Percentiles rank a stretch among this genome's conserved stretches.
Evolutionary conservation across 1,140 invertebrate genomes (phyloP).

Genomic region (Calephelis nemesis): DNA sequence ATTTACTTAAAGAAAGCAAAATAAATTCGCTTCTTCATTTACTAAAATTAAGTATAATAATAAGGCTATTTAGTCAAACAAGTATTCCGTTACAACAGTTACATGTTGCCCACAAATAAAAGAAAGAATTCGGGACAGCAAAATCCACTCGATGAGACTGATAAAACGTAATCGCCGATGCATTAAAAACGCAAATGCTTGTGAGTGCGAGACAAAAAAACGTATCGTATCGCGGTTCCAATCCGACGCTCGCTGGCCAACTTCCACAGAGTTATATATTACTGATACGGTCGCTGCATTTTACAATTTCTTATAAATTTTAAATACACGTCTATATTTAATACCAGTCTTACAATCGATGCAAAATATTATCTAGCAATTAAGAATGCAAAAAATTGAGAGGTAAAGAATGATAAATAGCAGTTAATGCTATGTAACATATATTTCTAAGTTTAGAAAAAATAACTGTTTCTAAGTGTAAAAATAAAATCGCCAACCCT

Average conservation of each 20-base stretch:
- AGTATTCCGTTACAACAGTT: conserved; percentile 6
- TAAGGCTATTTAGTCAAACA: conserved; percentile 8
- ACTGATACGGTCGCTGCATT: conserved; percentile 4
- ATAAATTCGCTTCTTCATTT: background rate
- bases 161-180: conserved; percentile 72
- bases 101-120: conserved; percentile 17
- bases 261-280: conserved; percentile 5
- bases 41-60: conserved; percentile 1
- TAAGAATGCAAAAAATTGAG: too few species aligned
- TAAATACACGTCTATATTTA: background rate
- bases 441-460: too few species aligned
- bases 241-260: conserved; percentile 51
- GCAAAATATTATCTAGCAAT: too few species aligned
- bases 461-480: background rate
- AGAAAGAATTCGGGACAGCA: conserved; percentile 42
- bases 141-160: conserved; percentile 68
- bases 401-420: too few species aligned
- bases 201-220: conserved; percentile 69
- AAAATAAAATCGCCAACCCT: conserved; percentile 28
- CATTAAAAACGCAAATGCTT: conserved; percentile 66
- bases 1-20: too few species aligned
- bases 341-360: conserved; percentile 27
- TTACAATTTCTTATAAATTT: conserved; percentile 7
- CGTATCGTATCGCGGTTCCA: conserved; percentile 66
- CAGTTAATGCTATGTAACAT: too few species aligned